Evolutionary conservation across 2,113 vertebrate species (phyloP).

Genomic region (Phainopepla nitens): DNA sequence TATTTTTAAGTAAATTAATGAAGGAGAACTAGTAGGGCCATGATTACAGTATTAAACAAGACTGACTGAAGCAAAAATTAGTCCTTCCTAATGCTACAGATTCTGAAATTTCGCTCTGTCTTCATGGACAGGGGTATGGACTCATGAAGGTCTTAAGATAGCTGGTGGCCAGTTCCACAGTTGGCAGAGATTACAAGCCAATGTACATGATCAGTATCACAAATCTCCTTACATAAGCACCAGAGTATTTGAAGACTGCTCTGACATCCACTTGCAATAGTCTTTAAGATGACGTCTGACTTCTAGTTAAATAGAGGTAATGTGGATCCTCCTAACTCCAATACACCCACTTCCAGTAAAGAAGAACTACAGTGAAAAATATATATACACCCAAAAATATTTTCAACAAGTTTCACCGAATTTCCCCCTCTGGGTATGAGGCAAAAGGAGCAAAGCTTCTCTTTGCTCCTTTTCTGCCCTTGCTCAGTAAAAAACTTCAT

Average conservation of each 20-base stretch:
- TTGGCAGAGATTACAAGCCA: background rate
- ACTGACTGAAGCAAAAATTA: background rate
- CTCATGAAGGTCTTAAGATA: background rate
- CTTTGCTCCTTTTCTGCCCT: background rate
- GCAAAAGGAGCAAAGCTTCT: background rate
- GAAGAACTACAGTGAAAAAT: background rate
- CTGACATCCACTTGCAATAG: background rate
- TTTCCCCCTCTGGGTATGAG: background rate
- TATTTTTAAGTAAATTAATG: background rate
- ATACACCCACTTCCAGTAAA: background rate
- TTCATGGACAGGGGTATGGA: background rate
- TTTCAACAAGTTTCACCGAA: background rate
- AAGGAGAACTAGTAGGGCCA: background rate
- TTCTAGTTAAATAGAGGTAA: background rate
- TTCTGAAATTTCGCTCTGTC: background rate
- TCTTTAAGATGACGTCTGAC: background rate
- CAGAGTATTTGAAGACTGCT: background rate
- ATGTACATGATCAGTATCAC: background rate
- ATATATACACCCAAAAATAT: background rate
- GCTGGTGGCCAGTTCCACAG: background rate
- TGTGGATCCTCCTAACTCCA: background rate
- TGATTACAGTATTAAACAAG: background rate
- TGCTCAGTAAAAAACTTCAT: background rate
- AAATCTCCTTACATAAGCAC: background rate
- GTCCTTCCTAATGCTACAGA: background rate